phyloP scores from a whole-genome alignment of 2,888 invertebrate species.

The Melieria omissa region DNA sequence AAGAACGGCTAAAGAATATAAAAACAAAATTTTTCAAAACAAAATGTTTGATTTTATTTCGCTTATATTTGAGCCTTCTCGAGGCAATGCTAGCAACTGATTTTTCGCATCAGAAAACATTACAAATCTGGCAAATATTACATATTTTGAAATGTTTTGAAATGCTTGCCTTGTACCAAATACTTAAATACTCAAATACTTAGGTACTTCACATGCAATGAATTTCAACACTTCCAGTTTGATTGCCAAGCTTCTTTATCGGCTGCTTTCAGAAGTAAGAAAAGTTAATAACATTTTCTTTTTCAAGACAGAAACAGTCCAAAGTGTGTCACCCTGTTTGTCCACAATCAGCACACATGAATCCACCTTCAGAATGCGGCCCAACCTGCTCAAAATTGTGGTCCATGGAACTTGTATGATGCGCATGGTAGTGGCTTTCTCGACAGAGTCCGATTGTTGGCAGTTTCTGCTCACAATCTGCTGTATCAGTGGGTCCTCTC shows the following conservation, averaged over 20 bases:
- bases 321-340: constrained; percentile 46
- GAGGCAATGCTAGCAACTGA: too few relatives aligned
- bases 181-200: not conserved
- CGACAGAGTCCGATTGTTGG: constrained; percentile 66
- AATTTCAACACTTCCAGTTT: constrained; percentile 77
- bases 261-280: constrained; percentile 50
- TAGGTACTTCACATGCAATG: constrained; percentile 63
- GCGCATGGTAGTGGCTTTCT: constrained; percentile 76
- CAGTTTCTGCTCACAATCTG: constrained; percentile 57
- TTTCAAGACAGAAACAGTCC: not conserved
- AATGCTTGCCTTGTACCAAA: not conserved
- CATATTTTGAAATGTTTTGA: not conserved
- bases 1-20: not conserved
- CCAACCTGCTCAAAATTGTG: constrained; percentile 77
- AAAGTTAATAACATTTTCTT: not conserved
- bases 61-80: too few relatives aligned
- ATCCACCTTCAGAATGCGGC: constrained; percentile 83
- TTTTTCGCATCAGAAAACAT: too few relatives aligned
- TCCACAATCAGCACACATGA: constrained; percentile 76
- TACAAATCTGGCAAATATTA: too few relatives aligned
- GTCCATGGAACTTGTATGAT: constrained; percentile 77
- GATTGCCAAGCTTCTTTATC: constrained; percentile 74
- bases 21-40: not conserved
- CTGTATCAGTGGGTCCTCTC: constrained; percentile 50
- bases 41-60: too few relatives aligned